Evolutionary conservation across 2,888 invertebrate species (phyloP).

Genomic region (Rhaphigaster nebulosa): DNA sequence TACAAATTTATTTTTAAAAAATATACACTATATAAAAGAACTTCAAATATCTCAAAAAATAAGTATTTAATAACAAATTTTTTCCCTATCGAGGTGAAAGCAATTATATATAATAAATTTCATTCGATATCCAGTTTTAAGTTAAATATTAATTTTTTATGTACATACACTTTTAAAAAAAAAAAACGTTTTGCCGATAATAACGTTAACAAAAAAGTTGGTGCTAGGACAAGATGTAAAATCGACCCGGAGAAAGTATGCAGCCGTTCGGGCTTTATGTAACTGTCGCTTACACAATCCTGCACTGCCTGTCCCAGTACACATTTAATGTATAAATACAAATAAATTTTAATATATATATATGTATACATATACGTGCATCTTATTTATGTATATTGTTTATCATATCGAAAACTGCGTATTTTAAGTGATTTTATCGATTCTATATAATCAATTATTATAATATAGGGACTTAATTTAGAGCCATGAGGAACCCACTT

Average conservation of each 20-base stretch:
- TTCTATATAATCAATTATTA: background rate
- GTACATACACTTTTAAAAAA: too few species aligned
- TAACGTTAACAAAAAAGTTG: background rate
- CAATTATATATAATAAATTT: too few species aligned
- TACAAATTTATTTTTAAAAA: too few species aligned
- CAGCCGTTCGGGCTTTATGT: background rate
- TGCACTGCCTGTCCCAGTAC: background rate
- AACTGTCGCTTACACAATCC: conserved; percentile 8
- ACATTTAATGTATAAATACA: conserved; percentile 42
- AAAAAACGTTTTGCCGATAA: background rate
- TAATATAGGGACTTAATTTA: conserved; percentile 18
- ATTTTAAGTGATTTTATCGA: background rate
- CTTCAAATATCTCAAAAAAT: too few species aligned
- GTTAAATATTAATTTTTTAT: too few species aligned
- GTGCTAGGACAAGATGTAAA: conserved; percentile 28
- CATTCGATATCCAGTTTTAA: too few species aligned
- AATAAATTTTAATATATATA: background rate
- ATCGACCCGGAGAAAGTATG: conserved; percentile 16
- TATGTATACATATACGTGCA: background rate
- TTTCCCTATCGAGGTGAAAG: too few species aligned
- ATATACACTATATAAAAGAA: too few species aligned
- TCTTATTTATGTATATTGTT: background rate
- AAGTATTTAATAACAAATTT: too few species aligned
- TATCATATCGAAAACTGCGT: background rate
- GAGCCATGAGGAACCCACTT: conserved; percentile 29